Evolutionary conservation across 1,140 invertebrate genomes (phyloP).

Genomic region (Capitella teleta): DNA sequence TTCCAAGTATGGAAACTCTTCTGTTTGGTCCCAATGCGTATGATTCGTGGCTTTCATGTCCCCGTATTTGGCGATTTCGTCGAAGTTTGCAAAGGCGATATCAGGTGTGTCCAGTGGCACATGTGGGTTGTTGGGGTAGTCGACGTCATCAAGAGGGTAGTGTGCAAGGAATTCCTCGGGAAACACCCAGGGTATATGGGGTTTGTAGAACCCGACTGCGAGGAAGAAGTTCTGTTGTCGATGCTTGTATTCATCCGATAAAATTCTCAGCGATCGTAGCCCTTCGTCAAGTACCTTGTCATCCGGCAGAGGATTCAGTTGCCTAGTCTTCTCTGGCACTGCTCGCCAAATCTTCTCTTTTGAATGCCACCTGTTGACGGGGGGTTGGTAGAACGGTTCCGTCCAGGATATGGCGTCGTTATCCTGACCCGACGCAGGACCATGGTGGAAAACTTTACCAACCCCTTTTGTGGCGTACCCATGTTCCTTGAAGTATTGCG

Average conservation of each 20-base stretch:
- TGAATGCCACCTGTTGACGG: not conserved
- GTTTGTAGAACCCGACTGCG: slow-evolving; percentile 8
- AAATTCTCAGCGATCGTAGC: slow-evolving; percentile 1
- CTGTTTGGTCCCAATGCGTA: slow-evolving; percentile 2
- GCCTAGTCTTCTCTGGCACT: not conserved
- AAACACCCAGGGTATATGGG: slow-evolving; percentile 9
- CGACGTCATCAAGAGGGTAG: slow-evolving; percentile 8
- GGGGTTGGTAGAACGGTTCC: slow-evolving; percentile 5
- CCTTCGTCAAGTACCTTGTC: not conserved
- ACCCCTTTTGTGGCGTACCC: slow-evolving; percentile 12
- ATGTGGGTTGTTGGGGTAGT: slow-evolving; percentile 13
- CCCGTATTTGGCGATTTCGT: slow-evolving; percentile 10
- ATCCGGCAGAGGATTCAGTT: slow-evolving; percentile 6
- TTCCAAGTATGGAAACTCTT: not conserved
- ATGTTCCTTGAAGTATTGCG: slow-evolving; percentile 14
- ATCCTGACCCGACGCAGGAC: slow-evolving; percentile 5
- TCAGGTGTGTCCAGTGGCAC: slow-evolving; percentile 16
- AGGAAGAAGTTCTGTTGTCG: slow-evolving; percentile 8
- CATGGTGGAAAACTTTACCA: slow-evolving; percentile 14
- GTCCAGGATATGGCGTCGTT: slow-evolving; percentile 16
- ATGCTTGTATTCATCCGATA: slow-evolving; percentile 1
- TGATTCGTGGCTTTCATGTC: slow-evolving; percentile 1
- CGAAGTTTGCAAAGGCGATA: slow-evolving; percentile 14
- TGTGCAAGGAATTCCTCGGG: slow-evolving; percentile 1
- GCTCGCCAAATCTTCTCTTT: slow-evolving; percentile 4